A percentile compares a stretch with the other conserved stretches of the same genome.
Conservation (phyloP, 1,140 invertebrate species). For the Heliconius hewitsoni region DNA sequence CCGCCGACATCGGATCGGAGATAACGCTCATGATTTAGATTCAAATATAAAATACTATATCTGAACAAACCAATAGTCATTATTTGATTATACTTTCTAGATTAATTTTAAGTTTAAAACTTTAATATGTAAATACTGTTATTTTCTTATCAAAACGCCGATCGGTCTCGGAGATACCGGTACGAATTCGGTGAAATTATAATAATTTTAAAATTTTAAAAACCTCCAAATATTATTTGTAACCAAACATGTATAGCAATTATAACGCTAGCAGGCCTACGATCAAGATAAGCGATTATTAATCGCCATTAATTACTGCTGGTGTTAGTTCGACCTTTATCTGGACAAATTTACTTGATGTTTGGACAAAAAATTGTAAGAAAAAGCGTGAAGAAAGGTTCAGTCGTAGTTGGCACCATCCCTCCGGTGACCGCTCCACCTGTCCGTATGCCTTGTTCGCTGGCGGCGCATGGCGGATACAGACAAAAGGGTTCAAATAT, state of each 20-base stretch:
- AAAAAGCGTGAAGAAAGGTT: constrained; percentile 78
- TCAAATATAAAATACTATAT: not conserved
- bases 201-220: constrained; percentile 37
- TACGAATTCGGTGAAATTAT: constrained; percentile 24
- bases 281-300: constrained; percentile 80
- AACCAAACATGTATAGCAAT: constrained; percentile 61
- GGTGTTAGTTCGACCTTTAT: constrained; percentile 79
- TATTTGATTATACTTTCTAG: not conserved
- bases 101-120: not conserved
- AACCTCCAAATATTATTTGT: constrained; percentile 44
- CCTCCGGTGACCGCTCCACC: constrained; percentile 64
- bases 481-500: constrained; percentile 79
- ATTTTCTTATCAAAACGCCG: not conserved
- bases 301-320: constrained; percentile 80
- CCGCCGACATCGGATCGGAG: constrained; percentile 71
- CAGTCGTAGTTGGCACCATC: constrained; percentile 50
- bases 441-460: constrained; percentile 64
- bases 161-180: constrained; percentile 11
- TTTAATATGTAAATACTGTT: not conserved
- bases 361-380: constrained; percentile 63
- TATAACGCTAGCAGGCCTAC: constrained; percentile 61
- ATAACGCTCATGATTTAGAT: constrained; percentile 68
- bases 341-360: constrained; percentile 70
- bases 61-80: not conserved
- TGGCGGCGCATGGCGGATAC: constrained; percentile 59